phyloP scores from a whole-genome alignment of 2,888 invertebrate genomes.

The Cetonia aurata region DNA sequence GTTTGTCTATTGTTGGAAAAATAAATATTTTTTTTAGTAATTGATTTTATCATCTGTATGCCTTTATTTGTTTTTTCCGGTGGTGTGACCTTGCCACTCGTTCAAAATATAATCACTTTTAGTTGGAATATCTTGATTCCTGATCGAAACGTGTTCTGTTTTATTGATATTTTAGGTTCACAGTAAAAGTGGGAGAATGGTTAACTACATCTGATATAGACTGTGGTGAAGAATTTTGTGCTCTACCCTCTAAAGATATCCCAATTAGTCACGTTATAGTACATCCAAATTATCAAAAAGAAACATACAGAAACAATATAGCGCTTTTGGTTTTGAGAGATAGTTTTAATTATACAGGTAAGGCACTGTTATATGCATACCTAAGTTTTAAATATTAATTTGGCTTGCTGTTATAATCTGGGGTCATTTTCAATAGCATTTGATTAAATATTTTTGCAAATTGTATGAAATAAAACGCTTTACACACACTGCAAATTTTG shows the following conservation, averaged over 20 bases:
- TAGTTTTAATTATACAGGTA: conserved; percentile 77
- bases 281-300: conserved; percentile 79
- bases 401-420: too few species aligned
- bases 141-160: background rate
- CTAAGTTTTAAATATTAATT: too few species aligned
- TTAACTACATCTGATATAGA: conserved; percentile 80
- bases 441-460: too few species aligned
- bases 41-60: too few species aligned
- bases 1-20: too few species aligned
- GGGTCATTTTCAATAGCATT: too few species aligned
- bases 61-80: too few species aligned
- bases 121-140: background rate
- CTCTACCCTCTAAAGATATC: conserved; percentile 77
- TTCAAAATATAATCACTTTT: too few species aligned
- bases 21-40: background rate
- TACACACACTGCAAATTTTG: too few species aligned
- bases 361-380: conserved; percentile 46
- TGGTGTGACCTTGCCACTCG: too few species aligned
- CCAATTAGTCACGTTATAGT: conserved; percentile 82
- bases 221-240: conserved; percentile 82
- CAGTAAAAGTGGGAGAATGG: conserved; percentile 82
- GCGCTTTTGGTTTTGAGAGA: conserved; percentile 80
- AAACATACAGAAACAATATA: conserved; percentile 74
- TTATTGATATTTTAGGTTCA: conserved; percentile 69
- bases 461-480: too few species aligned